Evolutionary conservation across 2,113 vertebrate species (phyloP).

Genomic region (Stegostoma tigrinum): DNA sequence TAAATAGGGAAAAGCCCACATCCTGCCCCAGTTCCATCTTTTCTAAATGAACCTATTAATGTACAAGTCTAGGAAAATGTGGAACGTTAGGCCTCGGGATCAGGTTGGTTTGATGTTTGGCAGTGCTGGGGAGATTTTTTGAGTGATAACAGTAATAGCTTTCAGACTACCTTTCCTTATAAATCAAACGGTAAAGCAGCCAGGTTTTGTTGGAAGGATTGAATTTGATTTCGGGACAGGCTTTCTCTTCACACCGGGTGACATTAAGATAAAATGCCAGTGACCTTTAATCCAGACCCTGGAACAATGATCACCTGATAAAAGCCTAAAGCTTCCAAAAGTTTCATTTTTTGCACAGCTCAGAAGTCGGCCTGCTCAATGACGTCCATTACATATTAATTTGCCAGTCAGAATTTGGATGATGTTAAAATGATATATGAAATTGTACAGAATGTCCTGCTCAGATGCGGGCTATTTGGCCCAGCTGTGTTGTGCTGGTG

Average conservation of each 20-base stretch:
- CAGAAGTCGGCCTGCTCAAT: not conserved
- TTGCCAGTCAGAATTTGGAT: not conserved
- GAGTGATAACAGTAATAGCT: conserved; percentile 11
- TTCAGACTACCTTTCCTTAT: not conserved
- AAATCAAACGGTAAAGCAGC: not conserved
- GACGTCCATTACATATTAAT: not conserved
- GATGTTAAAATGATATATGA: not conserved
- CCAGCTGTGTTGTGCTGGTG: not conserved
- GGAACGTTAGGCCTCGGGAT: not conserved
- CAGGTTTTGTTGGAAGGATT: not conserved
- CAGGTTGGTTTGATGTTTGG: not conserved
- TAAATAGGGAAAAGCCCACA: not conserved
- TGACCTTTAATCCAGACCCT: not conserved
- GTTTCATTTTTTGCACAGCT: not conserved
- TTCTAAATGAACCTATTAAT: not conserved
- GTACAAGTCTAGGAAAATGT: not conserved
- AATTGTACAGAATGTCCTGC: not conserved
- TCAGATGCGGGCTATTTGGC: not conserved
- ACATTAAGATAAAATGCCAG: conserved; percentile 20
- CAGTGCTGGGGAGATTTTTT: not conserved
- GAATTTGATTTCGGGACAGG: not conserved
- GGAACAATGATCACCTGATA: not conserved
- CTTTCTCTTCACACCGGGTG: not conserved
- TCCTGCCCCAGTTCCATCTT: not conserved
- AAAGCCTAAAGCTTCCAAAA: not conserved